A percentile compares a stretch with the other conserved stretches of the same genome.
phyloP scores from a whole-genome alignment of 2,113 vertebrate genomes.

The Taxidea taxus region DNA sequence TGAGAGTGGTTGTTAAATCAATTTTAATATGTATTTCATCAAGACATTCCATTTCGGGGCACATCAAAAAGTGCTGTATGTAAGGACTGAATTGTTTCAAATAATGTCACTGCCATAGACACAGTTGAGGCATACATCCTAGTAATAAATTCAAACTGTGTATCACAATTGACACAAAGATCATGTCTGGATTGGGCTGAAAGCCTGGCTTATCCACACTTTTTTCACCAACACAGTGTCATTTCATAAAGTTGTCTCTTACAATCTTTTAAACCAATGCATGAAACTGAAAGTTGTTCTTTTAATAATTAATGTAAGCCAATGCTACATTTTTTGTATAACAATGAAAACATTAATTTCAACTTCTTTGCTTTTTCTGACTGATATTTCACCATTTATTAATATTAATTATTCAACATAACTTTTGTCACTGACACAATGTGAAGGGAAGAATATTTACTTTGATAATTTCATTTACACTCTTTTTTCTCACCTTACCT shows the following conservation, averaged over 20 bases:
- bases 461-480: background rate
- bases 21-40: constrained; percentile 12
- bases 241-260: background rate
- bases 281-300: background rate
- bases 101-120: background rate
- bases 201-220: background rate
- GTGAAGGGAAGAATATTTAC: background rate
- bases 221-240: background rate
- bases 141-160: background rate
- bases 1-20: background rate
- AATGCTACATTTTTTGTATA: background rate
- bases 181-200: background rate
- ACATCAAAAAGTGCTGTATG: background rate
- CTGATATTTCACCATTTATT: background rate
- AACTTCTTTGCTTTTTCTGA: background rate
- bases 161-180: background rate
- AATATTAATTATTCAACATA: background rate
- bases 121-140: rapidly evolving
- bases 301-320: background rate
- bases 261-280: background rate
- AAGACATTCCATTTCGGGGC: background rate
- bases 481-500: background rate
- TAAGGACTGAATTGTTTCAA: background rate
- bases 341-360: background rate
- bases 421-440: background rate